Percentiles rank a stretch among this genome's conserved stretches.
phyloP scores from a whole-genome alignment of 2,113 vertebrate genomes.

The Grantiella picta region DNA sequence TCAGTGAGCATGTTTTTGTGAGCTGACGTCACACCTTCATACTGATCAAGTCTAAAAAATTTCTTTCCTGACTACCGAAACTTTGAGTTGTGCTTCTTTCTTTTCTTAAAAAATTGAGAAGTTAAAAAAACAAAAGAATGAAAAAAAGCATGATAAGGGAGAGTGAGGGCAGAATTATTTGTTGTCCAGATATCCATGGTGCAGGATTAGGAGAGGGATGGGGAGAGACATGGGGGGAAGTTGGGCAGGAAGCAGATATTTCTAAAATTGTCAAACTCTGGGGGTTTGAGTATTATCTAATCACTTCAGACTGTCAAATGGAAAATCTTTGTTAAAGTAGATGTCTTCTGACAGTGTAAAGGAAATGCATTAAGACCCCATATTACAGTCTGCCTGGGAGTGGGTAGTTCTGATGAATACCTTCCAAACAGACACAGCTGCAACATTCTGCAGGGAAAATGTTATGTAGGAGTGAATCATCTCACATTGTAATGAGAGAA shows the following conservation, averaged over 20 bases:
- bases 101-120: neutral
- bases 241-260: neutral
- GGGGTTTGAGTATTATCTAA: neutral
- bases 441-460: neutral
- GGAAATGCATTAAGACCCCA: neutral
- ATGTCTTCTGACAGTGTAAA: neutral
- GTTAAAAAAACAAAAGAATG: neutral
- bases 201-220: neutral
- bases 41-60: accelerated
- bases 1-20: neutral
- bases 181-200: neutral
- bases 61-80: neutral
- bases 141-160: neutral
- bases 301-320: neutral
- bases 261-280: neutral
- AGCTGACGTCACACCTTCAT: neutral
- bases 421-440: neutral
- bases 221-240: neutral
- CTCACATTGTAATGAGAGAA: neutral
- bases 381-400: neutral
- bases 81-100: neutral
- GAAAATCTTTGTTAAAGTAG: neutral
- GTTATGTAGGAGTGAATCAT: neutral
- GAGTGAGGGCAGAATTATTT: neutral
- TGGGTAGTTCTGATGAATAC: neutral